Percentiles rank a stretch among this genome's conserved stretches.
These are phyloP conservation scores for Strix aluco DNA, from an alignment of 2,113 vertebrate species.

Conservation along the genomic window DNA sequence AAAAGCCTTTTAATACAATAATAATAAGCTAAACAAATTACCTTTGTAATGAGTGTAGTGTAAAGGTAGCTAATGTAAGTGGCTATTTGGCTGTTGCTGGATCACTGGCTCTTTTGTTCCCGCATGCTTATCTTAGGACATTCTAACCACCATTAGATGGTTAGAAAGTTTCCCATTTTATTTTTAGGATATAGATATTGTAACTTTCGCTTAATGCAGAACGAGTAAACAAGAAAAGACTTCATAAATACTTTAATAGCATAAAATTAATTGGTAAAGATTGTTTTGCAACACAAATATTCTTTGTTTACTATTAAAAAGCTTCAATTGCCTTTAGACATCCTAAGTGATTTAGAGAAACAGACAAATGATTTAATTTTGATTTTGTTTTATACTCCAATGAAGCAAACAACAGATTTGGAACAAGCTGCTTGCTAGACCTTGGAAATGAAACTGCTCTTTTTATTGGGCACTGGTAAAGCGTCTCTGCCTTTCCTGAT, in stretches of 20 bases:
- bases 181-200: not conserved
- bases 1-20: not conserved
- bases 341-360: slow-evolving; percentile 32
- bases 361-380: slow-evolving; percentile 42
- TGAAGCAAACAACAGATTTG: slow-evolving; percentile 58
- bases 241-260: not conserved
- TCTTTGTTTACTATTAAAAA: slow-evolving; percentile 18
- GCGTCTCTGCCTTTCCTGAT: not conserved
- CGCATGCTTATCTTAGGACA: not conserved
- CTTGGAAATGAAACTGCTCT: slow-evolving; percentile 47
- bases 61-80: not conserved
- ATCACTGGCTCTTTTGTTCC: not conserved
- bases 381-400: slow-evolving; percentile 43
- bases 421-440: slow-evolving; percentile 59
- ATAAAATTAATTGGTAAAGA: not conserved
- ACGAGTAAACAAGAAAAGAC: not conserved
- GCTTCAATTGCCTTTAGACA: slow-evolving; percentile 22
- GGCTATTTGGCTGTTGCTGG: not conserved
- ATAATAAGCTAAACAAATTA: not conserved
- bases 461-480: slow-evolving; percentile 39
- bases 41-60: not conserved
- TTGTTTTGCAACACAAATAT: not conserved
- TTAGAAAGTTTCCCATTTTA: not conserved
- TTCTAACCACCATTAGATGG: not conserved
- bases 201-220: not conserved